Conservation (phyloP, 2,113 vertebrate species). For the Pseudopipra pipra region DNA sequence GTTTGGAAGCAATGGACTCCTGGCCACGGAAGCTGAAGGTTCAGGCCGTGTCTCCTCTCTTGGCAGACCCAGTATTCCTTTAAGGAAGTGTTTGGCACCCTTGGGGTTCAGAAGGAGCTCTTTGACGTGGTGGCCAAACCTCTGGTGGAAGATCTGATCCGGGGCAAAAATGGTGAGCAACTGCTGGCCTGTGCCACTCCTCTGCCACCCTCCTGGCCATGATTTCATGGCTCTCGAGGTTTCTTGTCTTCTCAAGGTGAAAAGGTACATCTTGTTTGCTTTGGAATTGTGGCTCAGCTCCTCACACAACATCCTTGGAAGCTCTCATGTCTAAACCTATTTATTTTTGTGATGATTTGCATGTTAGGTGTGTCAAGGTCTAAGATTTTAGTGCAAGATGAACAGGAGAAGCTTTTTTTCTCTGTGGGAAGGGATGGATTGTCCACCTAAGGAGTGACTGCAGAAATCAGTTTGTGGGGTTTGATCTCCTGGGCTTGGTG, state of each 20-base stretch:
- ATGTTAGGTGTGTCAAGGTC: background rate
- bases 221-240: accelerated
- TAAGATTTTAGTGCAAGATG: background rate
- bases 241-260: background rate
- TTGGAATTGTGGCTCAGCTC: background rate
- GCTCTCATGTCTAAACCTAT: background rate
- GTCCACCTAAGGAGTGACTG: background rate
- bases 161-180: conserved; percentile 88
- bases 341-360: no score
- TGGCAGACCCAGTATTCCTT: conserved; percentile 92
- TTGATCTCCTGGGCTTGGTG: background rate
- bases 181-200: background rate
- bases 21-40: background rate
- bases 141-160: conserved; percentile 91
- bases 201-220: background rate
- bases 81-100: conserved; percentile 89
- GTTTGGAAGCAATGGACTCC: background rate
- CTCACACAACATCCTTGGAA: accelerated
- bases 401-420: background rate
- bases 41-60: background rate
- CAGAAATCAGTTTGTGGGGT: background rate
- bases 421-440: background rate
- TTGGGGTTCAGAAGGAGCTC: conserved; percentile 83
- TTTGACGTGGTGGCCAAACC: conserved; percentile 89
- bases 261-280: accelerated